Conservation (phyloP, 2,888 invertebrate species). For the Cordylochernes scorpioides region DNA sequence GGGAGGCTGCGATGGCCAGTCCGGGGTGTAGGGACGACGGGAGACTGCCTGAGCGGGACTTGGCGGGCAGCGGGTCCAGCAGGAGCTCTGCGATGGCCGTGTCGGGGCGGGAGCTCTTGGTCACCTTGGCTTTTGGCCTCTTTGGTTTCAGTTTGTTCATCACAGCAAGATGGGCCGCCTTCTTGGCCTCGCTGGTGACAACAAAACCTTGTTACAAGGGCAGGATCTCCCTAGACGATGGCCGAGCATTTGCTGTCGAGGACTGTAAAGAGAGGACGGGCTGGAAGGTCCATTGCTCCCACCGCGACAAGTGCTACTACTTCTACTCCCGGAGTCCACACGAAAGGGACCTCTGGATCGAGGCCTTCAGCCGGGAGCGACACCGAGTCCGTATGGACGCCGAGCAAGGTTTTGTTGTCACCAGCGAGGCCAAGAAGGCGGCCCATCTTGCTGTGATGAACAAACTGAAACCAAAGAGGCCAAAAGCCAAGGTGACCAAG, state of each 20-base stretch:
- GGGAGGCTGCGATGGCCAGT: conserved; percentile 8
- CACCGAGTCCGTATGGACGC: conserved; percentile 21
- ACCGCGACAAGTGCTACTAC: conserved; percentile 44
- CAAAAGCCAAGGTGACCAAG: conserved; percentile 14
- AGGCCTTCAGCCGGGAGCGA: conserved; percentile 23
- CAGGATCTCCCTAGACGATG: conserved; percentile 41
- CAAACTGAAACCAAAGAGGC: conserved; percentile 17
- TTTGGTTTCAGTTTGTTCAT: conserved; percentile 17
- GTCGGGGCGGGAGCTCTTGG: conserved; percentile 9
- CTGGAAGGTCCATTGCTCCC: conserved; percentile 39
- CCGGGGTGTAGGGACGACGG: conserved; percentile 14
- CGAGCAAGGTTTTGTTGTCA: conserved; percentile 18
- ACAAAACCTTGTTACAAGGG: conserved; percentile 39
- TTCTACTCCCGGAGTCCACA: conserved; percentile 43
- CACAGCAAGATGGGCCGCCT: conserved; percentile 16
- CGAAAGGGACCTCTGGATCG: conserved; percentile 42
- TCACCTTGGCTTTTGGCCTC: conserved; percentile 16
- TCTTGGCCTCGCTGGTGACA: conserved; percentile 17
- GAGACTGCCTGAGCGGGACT: conserved; percentile 12
- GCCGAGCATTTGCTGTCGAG: conserved; percentile 29
- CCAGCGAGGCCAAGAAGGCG: conserved; percentile 17
- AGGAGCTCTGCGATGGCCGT: conserved; percentile 13
- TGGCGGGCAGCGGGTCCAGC: conserved; percentile 12
- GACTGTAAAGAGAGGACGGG: conserved; percentile 35
- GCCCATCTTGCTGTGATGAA: conserved; percentile 16